Percentiles rank a stretch among this genome's conserved stretches.
Conservation (phyloP, 1,140 invertebrate genomes). For the Leptestheria dahalacensis region DNA sequence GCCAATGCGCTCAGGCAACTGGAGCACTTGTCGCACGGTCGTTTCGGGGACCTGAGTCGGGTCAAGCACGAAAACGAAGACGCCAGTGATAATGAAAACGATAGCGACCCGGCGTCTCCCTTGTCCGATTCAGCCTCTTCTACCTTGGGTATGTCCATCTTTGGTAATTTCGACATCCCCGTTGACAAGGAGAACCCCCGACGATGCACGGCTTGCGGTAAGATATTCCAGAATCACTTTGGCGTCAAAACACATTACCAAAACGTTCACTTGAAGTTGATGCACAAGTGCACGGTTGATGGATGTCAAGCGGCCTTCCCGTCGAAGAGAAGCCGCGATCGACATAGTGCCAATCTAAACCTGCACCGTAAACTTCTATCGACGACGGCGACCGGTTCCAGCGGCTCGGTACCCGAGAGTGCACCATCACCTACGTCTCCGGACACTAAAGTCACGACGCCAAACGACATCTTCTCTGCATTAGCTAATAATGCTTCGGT, state of each 20-base stretch:
- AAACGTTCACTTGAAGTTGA: slow-evolving; percentile 86
- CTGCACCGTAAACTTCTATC: slow-evolving; percentile 75
- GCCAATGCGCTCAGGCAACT: slow-evolving; percentile 50
- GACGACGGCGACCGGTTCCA: slow-evolving; percentile 40
- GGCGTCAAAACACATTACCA: slow-evolving; percentile 91
- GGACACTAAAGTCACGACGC: slow-evolving; percentile 1
- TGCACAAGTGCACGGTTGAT: slow-evolving; percentile 89
- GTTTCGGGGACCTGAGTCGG: slow-evolving; percentile 39
- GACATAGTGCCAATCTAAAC: slow-evolving; percentile 83
- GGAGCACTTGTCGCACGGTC: slow-evolving; percentile 62
- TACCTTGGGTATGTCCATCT: slow-evolving; percentile 4
- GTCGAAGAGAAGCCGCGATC: slow-evolving; percentile 80
- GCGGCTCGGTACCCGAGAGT: slow-evolving; percentile 17
- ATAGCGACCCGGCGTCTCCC: slow-evolving; percentile 10
- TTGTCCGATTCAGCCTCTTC: slow-evolving; percentile 12
- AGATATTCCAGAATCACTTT: slow-evolving; percentile 87
- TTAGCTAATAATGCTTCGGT: slow-evolving; percentile 33
- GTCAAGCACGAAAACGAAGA: slow-evolving; percentile 16
- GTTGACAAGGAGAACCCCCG: slow-evolving; percentile 68
- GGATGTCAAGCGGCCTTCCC: slow-evolving; percentile 92
- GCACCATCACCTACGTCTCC: slow-evolving; percentile 10
- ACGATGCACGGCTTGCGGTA: slow-evolving; percentile 78
- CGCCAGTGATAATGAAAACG: slow-evolving; percentile 17
- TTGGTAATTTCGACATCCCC: slow-evolving; percentile 50
- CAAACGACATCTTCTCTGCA: slow-evolving; percentile 10